Conservation (phyloP, 2,888 invertebrate species). For the Metalampra italica region DNA sequence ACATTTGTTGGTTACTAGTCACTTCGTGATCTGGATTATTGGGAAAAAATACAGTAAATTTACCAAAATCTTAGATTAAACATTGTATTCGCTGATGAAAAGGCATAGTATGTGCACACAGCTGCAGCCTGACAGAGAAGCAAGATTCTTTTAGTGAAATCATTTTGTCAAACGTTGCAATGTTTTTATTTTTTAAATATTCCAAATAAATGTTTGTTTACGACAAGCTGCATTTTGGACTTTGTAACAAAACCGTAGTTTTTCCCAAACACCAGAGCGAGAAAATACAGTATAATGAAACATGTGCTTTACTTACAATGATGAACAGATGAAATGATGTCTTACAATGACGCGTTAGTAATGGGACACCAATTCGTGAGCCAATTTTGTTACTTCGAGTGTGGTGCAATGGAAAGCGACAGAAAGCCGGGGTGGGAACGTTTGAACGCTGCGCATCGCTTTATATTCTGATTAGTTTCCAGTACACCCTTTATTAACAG, state of each 20-base stretch:
- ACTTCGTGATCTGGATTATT: not conserved
- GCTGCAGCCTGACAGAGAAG: no score
- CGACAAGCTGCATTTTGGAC: not conserved
- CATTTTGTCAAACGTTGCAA: no score
- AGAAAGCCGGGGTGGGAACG: slow-evolving; percentile 66
- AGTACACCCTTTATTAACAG: slow-evolving; percentile 73
- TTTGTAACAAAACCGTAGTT: slow-evolving; percentile 13
- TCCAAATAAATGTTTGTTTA: not conserved
- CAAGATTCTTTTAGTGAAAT: no score
- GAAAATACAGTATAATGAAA: slow-evolving; percentile 37
- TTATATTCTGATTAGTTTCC: slow-evolving; percentile 72
- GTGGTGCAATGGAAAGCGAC: slow-evolving; percentile 78
- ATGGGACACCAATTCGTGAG: slow-evolving; percentile 75
- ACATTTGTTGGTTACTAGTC: slow-evolving; percentile 10
- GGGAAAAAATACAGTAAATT: slow-evolving; percentile 12
- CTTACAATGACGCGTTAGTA: slow-evolving; percentile 78
- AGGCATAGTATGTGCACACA: no score
- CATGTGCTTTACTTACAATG: slow-evolving; percentile 74
- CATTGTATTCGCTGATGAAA: no score
- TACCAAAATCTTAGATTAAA: no score
- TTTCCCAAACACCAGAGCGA: slow-evolving; percentile 36
- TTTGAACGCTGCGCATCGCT: slow-evolving; percentile 55
- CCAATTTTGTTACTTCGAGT: slow-evolving; percentile 73
- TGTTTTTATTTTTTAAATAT: no score
- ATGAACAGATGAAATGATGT: slow-evolving; percentile 68